phyloP scores from a whole-genome alignment of 2,797 vertebrate genomes.

The Echiichthys vipera region DNA sequence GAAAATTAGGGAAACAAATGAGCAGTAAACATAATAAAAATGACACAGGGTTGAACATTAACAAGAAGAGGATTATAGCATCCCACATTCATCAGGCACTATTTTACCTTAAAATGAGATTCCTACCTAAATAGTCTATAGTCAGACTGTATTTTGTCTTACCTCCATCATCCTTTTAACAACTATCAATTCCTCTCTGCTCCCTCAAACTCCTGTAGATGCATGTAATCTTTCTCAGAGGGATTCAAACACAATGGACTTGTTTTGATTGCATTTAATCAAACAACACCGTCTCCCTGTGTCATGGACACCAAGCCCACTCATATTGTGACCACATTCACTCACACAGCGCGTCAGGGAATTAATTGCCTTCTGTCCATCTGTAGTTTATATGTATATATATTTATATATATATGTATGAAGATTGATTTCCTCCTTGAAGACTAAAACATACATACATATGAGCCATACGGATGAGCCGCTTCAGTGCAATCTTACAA shows the following conservation, averaged over 20 bases:
- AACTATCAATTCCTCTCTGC: constrained; percentile 7
- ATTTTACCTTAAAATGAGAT: constrained; percentile 59
- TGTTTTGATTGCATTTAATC: constrained; percentile 70
- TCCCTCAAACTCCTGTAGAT: constrained; percentile 15
- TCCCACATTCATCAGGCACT: constrained; percentile 34
- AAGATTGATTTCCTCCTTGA: constrained; percentile 34
- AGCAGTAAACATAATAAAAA: constrained; percentile 35
- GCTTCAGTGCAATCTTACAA: constrained; percentile 23
- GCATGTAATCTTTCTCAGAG: constrained; percentile 21
- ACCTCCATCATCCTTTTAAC: constrained; percentile 14
- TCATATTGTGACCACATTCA: constrained; percentile 40
- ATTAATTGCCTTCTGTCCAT: constrained; percentile 68
- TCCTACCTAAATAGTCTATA: too few relatives aligned
- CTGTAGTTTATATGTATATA: constrained; percentile 42
- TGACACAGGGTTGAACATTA: constrained; percentile 32
- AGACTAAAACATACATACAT: constrained; percentile 8
- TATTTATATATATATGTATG: constrained; percentile 1
- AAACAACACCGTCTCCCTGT: constrained; percentile 54
- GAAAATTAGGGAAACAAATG: constrained; percentile 60
- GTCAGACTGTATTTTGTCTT: constrained; percentile 20
- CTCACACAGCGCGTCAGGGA: constrained; percentile 22
- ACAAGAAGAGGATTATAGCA: constrained; percentile 31
- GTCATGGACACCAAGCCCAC: constrained; percentile 61
- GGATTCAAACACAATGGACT: constrained; percentile 54
- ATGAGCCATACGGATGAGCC: not conserved